phyloP scores from a whole-genome alignment of 2,797 vertebrate species.

The Sandelia bainsii region DNA sequence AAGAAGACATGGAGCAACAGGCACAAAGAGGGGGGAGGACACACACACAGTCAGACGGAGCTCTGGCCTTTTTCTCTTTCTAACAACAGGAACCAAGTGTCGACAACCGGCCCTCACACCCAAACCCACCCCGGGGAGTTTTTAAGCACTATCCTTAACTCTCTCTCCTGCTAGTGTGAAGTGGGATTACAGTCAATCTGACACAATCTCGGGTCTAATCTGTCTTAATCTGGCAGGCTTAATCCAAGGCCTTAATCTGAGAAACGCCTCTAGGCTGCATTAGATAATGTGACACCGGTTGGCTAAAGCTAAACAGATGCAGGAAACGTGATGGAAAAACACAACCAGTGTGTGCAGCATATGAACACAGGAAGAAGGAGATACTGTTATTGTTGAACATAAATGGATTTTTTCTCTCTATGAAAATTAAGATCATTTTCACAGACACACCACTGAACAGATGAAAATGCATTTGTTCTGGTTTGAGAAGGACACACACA shows the following conservation, averaged over 20 bases:
- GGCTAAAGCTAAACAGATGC: conserved; percentile 56
- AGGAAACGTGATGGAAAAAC: conserved; percentile 43
- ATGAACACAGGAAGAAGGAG: conserved; percentile 1
- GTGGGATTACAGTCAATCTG: conserved; percentile 82
- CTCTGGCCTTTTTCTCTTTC: conserved; percentile 46
- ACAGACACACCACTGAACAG: conserved; percentile 6
- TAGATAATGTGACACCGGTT: conserved; percentile 67
- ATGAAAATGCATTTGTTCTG: conserved; percentile 29
- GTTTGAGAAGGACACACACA: conserved; percentile 18
- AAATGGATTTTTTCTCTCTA: not conserved
- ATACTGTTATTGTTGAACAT: not conserved
- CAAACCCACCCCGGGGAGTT: conserved; percentile 50
- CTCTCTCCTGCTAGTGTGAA: conserved; percentile 57
- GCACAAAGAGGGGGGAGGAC: no score
- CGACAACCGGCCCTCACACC: conserved; percentile 40
- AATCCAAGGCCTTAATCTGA: conserved; percentile 82
- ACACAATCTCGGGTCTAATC: conserved; percentile 84
- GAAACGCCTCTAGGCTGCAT: conserved; percentile 75
- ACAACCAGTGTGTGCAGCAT: not conserved
- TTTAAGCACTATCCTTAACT: conserved; percentile 59
- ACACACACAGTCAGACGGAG: conserved; percentile 31
- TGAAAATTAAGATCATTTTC: conserved; percentile 11
- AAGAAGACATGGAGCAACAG: conserved; percentile 7
- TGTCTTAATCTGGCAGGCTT: conserved; percentile 80
- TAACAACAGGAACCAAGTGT: conserved; percentile 37